Conservation (phyloP, 2,888 invertebrate genomes). For the Amphipoea oculea region DNA sequence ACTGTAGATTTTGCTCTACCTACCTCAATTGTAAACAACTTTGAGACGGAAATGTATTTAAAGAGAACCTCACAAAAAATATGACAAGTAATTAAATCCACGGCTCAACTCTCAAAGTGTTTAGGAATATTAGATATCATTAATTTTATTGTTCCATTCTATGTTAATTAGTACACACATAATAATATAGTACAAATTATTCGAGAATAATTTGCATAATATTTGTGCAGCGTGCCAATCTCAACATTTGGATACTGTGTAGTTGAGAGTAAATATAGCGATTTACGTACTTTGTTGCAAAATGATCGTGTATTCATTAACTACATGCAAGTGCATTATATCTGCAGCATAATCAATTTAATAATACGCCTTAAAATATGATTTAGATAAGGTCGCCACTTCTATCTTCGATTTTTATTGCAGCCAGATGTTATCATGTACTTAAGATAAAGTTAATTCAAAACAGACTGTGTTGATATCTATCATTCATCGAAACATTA, state of each 20-base stretch:
- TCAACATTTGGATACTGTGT: constrained; percentile 30
- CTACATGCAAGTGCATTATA: constrained; percentile 28
- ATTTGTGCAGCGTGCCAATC: constrained; percentile 49
- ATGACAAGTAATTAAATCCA: constrained; percentile 5
- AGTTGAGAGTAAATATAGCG: constrained; percentile 36
- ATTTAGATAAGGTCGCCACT: constrained; percentile 52
- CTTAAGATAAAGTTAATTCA: constrained; percentile 49
- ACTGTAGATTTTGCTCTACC: neutral
- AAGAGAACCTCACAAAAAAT: neutral
- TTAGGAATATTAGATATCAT: constrained; percentile 4
- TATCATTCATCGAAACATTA: constrained; percentile 36
- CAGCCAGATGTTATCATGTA: constrained; percentile 47
- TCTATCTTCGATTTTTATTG: constrained; percentile 53
- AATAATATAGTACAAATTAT: constrained; percentile 3
- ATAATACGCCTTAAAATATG: constrained; percentile 38
- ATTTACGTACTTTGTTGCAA: constrained; percentile 37
- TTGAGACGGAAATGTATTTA: constrained; percentile 6
- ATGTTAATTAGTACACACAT: constrained; percentile 24
- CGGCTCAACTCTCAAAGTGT: constrained; percentile 2
- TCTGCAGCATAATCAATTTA: constrained; percentile 20
- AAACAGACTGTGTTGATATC: constrained; percentile 28
- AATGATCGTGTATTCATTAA: constrained; percentile 37
- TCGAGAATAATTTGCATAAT: constrained; percentile 37
- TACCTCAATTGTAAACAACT: neutral
- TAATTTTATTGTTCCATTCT: constrained; percentile 10